Conservation (phyloP, 2,888 invertebrate genomes). For the Archips crataeganus region DNA sequence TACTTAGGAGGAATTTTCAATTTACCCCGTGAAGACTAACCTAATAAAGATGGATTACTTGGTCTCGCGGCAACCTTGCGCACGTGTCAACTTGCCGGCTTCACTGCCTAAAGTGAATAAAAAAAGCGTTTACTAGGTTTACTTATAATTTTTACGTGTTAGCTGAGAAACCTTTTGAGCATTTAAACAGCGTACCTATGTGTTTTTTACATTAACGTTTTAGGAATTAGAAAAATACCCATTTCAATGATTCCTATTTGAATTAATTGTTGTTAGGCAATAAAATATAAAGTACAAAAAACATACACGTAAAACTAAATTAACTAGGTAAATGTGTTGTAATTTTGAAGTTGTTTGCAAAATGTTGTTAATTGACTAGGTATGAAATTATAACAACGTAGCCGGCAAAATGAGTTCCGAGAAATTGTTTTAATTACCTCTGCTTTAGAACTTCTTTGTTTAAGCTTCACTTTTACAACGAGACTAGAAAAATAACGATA, state of each 20-base stretch:
- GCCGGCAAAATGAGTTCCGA: conserved; percentile 49
- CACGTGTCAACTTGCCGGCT: conserved; percentile 63
- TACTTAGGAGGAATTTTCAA: conserved; percentile 84
- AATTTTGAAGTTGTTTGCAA: background rate
- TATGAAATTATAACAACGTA: background rate
- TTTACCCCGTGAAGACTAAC: conserved; percentile 74
- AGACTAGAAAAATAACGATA: background rate
- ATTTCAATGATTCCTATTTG: background rate
- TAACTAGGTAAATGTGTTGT: background rate
- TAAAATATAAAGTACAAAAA: too few relatives aligned
- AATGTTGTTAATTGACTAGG: background rate
- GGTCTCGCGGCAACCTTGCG: conserved; percentile 57
- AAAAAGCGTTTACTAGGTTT: background rate
- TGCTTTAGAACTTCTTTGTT: conserved; percentile 8
- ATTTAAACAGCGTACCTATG: background rate
- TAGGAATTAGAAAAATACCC: too few relatives aligned
- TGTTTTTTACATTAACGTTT: too few relatives aligned
- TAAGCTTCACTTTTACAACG: background rate
- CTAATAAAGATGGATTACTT: conserved; percentile 80
- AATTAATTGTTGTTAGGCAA: background rate
- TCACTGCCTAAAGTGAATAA: conserved; percentile 36
- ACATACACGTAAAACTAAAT: background rate
- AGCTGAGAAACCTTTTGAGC: background rate
- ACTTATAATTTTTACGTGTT: background rate
- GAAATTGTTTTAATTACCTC: conserved; percentile 7